Conservation (phyloP, 2,888 invertebrate species). For the Caenorhabditis sp. region DNA sequence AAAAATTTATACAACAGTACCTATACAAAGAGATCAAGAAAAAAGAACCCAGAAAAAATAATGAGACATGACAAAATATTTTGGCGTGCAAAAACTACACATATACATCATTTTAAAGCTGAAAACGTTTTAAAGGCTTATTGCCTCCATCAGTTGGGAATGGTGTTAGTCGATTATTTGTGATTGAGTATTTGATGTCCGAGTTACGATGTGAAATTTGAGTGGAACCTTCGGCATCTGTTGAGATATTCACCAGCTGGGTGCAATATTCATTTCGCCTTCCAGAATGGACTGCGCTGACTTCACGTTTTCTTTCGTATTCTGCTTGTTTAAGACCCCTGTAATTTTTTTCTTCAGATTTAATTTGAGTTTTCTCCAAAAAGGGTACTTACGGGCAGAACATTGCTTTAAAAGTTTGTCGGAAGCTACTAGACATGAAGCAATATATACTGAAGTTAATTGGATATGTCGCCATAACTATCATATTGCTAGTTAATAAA, state of each 20-base stretch:
- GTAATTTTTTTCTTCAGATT: slow-evolving; percentile 1
- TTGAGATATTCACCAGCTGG: slow-evolving; percentile 38
- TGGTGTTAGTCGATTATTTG: slow-evolving; percentile 18
- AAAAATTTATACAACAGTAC: not conserved
- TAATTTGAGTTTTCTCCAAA: not conserved
- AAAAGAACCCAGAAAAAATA: not conserved
- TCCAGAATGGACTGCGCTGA: slow-evolving; percentile 22
- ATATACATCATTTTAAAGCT: not conserved
- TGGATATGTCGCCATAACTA: slow-evolving; percentile 88
- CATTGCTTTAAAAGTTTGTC: slow-evolving; percentile 86
- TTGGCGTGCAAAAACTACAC: not conserved
- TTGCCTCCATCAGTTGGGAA: slow-evolving; percentile 10
- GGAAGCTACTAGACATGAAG: slow-evolving; percentile 87
- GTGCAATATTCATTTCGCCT: slow-evolving; percentile 44
- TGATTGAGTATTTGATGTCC: slow-evolving; percentile 11
- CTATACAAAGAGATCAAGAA: not conserved
- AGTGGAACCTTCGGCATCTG: slow-evolving; percentile 29
- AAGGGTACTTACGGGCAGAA: slow-evolving; percentile 74
- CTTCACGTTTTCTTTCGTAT: slow-evolving; percentile 28
- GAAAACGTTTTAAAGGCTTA: not conserved
- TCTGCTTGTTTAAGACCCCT: slow-evolving; percentile 9
- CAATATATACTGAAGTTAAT: slow-evolving; percentile 92
- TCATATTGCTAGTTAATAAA: slow-evolving; percentile 77
- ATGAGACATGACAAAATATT: not conserved
- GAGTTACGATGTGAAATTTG: slow-evolving; percentile 23